Conservation (phyloP, 1,140 invertebrate species). For the Catajapyx aquilonaris region DNA sequence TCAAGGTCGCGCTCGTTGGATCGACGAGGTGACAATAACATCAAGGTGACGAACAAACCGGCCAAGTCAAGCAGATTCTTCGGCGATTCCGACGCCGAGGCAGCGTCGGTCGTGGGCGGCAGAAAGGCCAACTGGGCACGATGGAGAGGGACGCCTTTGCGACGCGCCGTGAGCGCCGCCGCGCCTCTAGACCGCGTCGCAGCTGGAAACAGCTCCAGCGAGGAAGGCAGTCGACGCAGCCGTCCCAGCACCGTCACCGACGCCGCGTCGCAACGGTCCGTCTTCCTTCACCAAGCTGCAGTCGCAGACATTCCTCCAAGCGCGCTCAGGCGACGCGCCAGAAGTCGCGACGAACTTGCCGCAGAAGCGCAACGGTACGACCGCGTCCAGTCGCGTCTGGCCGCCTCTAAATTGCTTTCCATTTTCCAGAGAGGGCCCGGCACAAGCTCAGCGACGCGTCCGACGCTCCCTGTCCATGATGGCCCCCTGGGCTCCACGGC, state of each 20-base stretch:
- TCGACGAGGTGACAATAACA: too few relatives aligned
- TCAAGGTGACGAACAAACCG: too few relatives aligned
- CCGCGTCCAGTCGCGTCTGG: neutral
- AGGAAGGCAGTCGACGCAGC: neutral
- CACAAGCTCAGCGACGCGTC: neutral
- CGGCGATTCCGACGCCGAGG: too few relatives aligned
- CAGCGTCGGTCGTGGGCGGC: too few relatives aligned
- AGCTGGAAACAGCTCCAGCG: too few relatives aligned
- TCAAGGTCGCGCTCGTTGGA: neutral
- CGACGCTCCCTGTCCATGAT: neutral
- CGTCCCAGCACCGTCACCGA: neutral
- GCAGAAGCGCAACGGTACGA: neutral
- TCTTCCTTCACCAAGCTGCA: neutral
- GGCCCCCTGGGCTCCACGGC: neutral
- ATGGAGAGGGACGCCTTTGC: too few relatives aligned
- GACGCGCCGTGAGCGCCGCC: too few relatives aligned
- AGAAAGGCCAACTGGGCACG: too few relatives aligned
- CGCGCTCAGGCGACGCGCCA: constrained; percentile 2
- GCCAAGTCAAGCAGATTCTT: too few relatives aligned
- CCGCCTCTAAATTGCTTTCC: neutral
- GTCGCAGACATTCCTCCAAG: constrained; percentile 11
- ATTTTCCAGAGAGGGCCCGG: neutral
- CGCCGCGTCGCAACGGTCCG: neutral
- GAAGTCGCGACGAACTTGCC: neutral
- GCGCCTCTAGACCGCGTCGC: too few relatives aligned